Conservation (phyloP, 2,888 invertebrate species). For the Phortica okadai region DNA sequence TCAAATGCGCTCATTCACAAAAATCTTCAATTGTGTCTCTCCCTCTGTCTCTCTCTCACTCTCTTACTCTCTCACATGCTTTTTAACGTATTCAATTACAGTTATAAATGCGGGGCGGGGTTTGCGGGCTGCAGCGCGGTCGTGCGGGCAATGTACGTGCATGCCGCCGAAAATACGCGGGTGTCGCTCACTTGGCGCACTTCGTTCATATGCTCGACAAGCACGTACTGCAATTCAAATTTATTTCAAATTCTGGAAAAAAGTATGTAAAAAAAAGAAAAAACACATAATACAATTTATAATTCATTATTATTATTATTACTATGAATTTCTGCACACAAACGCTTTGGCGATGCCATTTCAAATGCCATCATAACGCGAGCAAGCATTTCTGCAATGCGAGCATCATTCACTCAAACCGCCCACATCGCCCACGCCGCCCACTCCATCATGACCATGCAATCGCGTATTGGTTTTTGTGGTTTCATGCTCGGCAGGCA, state of each 20-base stretch:
- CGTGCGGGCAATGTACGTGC: background rate
- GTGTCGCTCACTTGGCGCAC: background rate
- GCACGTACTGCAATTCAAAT: conserved; percentile 23
- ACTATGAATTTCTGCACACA: background rate
- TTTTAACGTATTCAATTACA: background rate
- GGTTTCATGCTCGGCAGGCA: background rate
- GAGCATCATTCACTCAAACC: background rate
- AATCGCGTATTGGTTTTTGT: background rate
- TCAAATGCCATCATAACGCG: background rate
- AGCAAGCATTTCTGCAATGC: background rate
- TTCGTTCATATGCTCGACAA: background rate
- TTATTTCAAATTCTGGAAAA: background rate
- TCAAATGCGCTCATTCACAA: background rate
- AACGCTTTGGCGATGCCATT: background rate
- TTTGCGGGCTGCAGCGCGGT: conserved; percentile 36
- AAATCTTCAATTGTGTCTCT: background rate
- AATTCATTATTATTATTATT: no score
- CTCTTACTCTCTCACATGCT: conserved; percentile 30
- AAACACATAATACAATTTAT: no score
- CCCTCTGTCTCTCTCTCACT: conserved; percentile 4
- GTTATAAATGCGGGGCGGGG: conserved; percentile 36
- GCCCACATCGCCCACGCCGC: background rate
- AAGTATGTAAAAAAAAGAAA: no score
- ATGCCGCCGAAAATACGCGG: background rate
- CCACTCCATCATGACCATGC: background rate